Evolutionary conservation across 2,888 invertebrate species (phyloP).

Genomic region (Synergus umbraculus): DNA sequence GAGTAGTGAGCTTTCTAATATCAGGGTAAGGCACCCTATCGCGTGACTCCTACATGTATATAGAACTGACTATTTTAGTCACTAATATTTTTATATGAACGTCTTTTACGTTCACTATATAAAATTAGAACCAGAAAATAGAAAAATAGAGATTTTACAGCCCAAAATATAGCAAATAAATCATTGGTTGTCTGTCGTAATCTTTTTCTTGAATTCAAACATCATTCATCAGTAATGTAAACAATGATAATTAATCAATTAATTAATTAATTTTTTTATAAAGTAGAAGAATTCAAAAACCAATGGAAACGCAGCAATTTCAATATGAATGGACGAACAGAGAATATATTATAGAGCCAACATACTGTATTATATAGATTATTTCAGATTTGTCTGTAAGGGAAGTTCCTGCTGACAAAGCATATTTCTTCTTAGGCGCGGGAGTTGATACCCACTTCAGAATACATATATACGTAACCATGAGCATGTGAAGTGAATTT

Average conservation of each 20-base stretch:
- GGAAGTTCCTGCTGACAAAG: constrained; percentile 14
- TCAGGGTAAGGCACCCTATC: constrained; percentile 9
- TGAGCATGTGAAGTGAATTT: constrained; percentile 49
- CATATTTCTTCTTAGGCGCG: constrained; percentile 18
- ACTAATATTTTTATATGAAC: neutral
- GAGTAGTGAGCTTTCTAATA: constrained; percentile 1
- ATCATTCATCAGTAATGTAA: too few species aligned
- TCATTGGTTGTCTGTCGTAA: too few species aligned
- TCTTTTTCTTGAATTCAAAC: too few species aligned
- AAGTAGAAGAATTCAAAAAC: too few species aligned
- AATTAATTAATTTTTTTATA: too few species aligned
- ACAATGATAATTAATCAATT: too few species aligned
- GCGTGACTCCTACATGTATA: constrained; percentile 5
- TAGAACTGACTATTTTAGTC: neutral
- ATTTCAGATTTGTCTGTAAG: neutral
- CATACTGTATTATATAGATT: neutral
- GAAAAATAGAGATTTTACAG: too few species aligned
- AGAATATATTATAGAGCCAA: neutral
- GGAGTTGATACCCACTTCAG: constrained; percentile 4
- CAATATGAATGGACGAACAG: too few species aligned
- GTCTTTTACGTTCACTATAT: too few species aligned
- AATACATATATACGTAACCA: neutral
- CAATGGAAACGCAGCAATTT: too few species aligned
- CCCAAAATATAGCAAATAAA: too few species aligned
- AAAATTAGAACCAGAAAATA: too few species aligned